Percentiles rank a stretch among this genome's conserved stretches.
phyloP scores from a whole-genome alignment of 1,140 invertebrate genomes.

The Diachasmimorpha longicaudata region DNA sequence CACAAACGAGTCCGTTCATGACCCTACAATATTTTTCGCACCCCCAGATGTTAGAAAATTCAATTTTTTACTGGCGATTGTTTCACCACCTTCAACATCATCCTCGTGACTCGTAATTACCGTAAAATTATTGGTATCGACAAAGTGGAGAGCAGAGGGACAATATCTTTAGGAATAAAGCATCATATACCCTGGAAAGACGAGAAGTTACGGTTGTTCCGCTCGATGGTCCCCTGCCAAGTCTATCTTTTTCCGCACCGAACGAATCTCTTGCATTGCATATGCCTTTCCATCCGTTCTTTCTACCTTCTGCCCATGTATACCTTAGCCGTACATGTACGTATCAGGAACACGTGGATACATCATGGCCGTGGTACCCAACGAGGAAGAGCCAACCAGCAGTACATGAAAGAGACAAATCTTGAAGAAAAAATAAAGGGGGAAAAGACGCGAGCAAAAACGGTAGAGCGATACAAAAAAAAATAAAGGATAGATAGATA shows the following conservation, averaged over 20 bases:
- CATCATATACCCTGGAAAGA: background rate
- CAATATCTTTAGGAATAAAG: background rate
- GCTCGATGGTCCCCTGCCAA: conserved; percentile 18
- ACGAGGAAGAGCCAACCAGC: background rate
- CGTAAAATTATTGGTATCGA: no score
- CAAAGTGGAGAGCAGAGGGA: background rate
- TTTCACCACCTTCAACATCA: no score
- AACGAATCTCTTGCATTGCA: conserved; percentile 3
- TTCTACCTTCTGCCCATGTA: background rate
- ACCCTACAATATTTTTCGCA: no score
- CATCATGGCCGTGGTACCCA: background rate
- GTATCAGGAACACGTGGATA: conserved; percentile 2
- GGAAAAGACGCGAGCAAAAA: background rate
- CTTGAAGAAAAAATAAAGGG: background rate
- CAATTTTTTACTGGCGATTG: no score
- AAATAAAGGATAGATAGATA: background rate
- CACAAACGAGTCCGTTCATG: no score
- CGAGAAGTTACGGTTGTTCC: conserved; percentile 21
- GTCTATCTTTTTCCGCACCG: conserved; percentile 1
- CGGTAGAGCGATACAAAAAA: background rate
- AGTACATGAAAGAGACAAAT: background rate
- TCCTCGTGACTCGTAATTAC: no score
- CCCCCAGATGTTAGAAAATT: no score
- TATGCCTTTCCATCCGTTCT: background rate
- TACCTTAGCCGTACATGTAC: background rate